Evolutionary conservation across 2,797 vertebrate genomes (phyloP).

Genomic region (Fringilla coelebs): DNA sequence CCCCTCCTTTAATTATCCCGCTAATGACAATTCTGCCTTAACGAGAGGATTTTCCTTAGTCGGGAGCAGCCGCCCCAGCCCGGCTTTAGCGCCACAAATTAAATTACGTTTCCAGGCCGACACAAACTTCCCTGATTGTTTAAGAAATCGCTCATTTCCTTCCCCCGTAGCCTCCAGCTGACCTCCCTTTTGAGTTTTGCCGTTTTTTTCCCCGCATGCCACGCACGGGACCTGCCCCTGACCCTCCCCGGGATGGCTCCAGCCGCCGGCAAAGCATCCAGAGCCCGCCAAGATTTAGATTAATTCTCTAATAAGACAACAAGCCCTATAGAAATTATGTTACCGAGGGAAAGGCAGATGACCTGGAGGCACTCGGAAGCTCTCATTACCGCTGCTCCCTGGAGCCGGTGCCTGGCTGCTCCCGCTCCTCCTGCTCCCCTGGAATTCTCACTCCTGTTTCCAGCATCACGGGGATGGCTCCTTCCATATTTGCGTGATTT

Average conservation of each 20-base stretch:
- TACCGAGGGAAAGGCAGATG: neutral
- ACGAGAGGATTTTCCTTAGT: constrained; percentile 13
- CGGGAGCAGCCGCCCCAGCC: neutral
- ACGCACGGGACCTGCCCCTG: constrained; percentile 5
- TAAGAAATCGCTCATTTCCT: constrained; percentile 33
- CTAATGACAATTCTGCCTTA: neutral
- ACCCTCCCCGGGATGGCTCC: constrained; percentile 10
- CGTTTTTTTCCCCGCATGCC: neutral
- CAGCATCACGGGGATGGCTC: neutral
- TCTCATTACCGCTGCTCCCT: neutral
- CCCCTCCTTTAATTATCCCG: neutral
- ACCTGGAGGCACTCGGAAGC: neutral
- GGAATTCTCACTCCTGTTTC: neutral
- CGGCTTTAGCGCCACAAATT: neutral
- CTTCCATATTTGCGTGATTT: rapidly evolving
- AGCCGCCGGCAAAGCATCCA: neutral
- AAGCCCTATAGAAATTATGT: constrained; percentile 16
- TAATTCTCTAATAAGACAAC: constrained; percentile 16
- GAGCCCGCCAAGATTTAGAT: neutral
- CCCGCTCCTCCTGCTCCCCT: neutral
- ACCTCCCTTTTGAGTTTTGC: constrained; percentile 1
- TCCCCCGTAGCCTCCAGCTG: constrained; percentile 22
- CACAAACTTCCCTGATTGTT: constrained; percentile 26
- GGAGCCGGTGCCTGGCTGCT: neutral
- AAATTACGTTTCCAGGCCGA: constrained; percentile 36